Base-by-base conservation (phyloP, 2,113 vertebrate genomes). In the Rattus rattus region DNA sequence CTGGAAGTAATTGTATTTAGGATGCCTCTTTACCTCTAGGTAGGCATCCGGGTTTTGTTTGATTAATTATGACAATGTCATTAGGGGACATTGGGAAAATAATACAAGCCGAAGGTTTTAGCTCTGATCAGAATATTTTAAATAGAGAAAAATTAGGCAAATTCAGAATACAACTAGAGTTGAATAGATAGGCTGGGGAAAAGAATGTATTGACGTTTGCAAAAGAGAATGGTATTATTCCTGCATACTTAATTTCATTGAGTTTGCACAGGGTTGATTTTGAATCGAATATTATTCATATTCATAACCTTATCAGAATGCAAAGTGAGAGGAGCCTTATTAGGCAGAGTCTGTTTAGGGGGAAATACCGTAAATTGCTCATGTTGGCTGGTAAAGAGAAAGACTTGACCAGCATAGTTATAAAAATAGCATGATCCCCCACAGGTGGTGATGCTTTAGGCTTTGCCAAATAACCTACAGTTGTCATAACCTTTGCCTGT, bases 151-250 rank as follows among this genome's bases (percentile, higher is more conserved):
- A 13, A 56, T 14, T 91, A 76, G 83, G 6, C 6, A 59, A 90
- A 54, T 10, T 52, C 47, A 93, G 28, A 91, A 56, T 24, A 75
- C 80, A 77, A 20, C 36, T 89, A 24, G 11, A 59, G 72, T 91
- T 33, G 39, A 94, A 28, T 89, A 61, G 17, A 43, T 63, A 65
- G 16, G n/a, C 52, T 77, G 63, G n/a, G 65, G 59, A 20, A 52
- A 85, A 92, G 54, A 88, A 47, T 69, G 61, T 3, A 43, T 7
- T 86, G 33, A 30, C 16, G 94, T 98, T 97, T 97, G 91, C 92
- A 52, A 90, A 90, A 93, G 88, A 94, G 95, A 96, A 94, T 93
- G 90, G 76, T 96, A 63, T 33, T 36, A 70, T 97, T 85, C 47
- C 88, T 73, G 28, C 17, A 30, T 80, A 43, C 7, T 65, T 81